Base-by-base conservation (phyloP, 2,113 vertebrate genomes). In the Cathartes aura region DNA sequence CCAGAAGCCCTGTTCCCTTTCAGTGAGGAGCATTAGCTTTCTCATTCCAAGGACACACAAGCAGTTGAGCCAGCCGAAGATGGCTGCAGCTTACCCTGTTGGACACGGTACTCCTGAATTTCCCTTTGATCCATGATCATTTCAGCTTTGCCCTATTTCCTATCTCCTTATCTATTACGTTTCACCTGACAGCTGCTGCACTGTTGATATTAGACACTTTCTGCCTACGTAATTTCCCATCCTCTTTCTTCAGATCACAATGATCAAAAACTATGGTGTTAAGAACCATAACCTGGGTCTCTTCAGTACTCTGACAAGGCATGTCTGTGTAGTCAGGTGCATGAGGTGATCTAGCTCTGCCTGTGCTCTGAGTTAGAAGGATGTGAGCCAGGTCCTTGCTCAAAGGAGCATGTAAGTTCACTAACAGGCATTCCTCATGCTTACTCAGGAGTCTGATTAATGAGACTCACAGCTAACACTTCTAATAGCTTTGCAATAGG, bases 31-130 rank as follows among this genome's bases (percentile, higher is more conserved):
- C 8, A 8, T 68, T 9, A 29, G 11, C 18, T 84, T 38, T 63
- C 38, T 15, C 3, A 0, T 59, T 56, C 30, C 21, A 43, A 20
- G 38, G 50, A 27, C 20, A 20, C 8, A 14, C 0, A 2, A 53
- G n/a, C 59, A 16, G 62, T 62, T 53, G 34, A 73, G 15, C 12
- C 15, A 53, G 15, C 8, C 4, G 2, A 43, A 52, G 30, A 9
- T 5, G 58, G 13, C 43, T 68, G 34, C 26, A 48, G 17, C 15
- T 78, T 29, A 7, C 55, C 10, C n/a, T 58, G 20, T 6, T 64
- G 59, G 36, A 32, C 23, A 15, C 14, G 24, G 34, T 32, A 24
- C 8, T 88, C 27, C 45, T 45, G 11, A 56, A 58, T 71, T 79
- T 82, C 52, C 36, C 18, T 21, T 38, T 67, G 9, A 23, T 56